phyloP scores from a whole-genome alignment of 2,113 vertebrate genomes.

The Microtus ochrogaster region DNA sequence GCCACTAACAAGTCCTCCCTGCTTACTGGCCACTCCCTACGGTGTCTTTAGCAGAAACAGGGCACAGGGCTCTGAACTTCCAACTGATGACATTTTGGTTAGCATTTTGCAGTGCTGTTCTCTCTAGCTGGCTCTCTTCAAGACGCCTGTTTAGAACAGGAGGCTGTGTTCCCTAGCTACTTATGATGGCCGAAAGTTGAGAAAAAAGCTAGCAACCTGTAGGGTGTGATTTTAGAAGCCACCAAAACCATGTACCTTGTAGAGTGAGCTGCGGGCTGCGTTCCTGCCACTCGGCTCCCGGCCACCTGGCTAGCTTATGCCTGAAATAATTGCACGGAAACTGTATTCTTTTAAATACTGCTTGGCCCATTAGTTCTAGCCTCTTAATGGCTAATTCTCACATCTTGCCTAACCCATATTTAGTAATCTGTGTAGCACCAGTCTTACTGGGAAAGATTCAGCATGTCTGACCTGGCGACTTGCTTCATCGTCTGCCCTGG shows the following conservation, averaged over 20 bases:
- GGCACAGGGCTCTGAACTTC: rapidly evolving
- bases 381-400: too few species aligned
- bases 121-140: rapidly evolving
- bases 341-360: too few species aligned
- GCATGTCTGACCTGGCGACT: too few species aligned
- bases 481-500: too few species aligned
- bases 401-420: too few species aligned
- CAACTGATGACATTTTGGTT: rapidly evolving
- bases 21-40: background rate
- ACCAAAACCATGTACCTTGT: background rate
- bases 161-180: rapidly evolving
- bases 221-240: background rate
- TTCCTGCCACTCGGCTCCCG: too few species aligned
- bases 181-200: rapidly evolving
- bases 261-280: too few species aligned
- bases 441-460: too few species aligned
- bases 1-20: background rate
- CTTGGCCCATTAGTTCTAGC: too few species aligned
- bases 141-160: rapidly evolving
- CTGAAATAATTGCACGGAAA: too few species aligned
- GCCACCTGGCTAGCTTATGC: too few species aligned
- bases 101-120: rapidly evolving
- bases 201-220: background rate
- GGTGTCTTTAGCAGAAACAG: background rate
- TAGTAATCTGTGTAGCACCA: too few species aligned